A percentile compares a stretch with the other conserved stretches of the same genome.
Evolutionary conservation across 2,888 invertebrate species (phyloP).

Genomic region (Ptychoptera albimana): DNA sequence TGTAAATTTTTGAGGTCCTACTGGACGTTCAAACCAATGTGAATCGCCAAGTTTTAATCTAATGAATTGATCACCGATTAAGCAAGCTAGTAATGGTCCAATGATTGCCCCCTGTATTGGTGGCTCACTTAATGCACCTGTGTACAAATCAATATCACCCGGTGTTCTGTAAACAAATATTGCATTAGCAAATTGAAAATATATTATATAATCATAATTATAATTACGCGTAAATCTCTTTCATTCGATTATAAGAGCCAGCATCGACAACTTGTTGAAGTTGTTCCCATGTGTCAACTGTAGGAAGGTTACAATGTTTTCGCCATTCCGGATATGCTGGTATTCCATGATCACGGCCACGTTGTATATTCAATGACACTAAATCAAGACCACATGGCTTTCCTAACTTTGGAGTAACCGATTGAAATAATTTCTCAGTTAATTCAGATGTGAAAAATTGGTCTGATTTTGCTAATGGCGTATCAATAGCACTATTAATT

Average conservation of each 20-base stretch:
- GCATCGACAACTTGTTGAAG: constrained; percentile 46
- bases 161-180: constrained; percentile 35
- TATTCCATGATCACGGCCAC: constrained; percentile 77
- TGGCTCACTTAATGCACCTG: constrained; percentile 70
- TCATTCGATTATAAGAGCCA: constrained; percentile 43
- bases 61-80: constrained; percentile 72
- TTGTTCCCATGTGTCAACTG: constrained; percentile 45
- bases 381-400: constrained; percentile 62
- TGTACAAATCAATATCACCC: constrained; percentile 77
- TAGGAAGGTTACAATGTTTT: constrained; percentile 51
- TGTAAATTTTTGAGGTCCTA: constrained; percentile 47
- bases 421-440: constrained; percentile 27
- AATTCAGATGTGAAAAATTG: constrained; percentile 27
- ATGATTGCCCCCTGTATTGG: constrained; percentile 54
- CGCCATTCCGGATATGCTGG: constrained; percentile 65
- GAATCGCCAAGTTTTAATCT: constrained; percentile 68
- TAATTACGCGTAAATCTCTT: constrained; percentile 44
- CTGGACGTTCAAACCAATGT: constrained; percentile 72
- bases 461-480: constrained; percentile 36
- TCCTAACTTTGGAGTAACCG: constrained; percentile 16
- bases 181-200: not conserved
- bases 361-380: constrained; percentile 75
- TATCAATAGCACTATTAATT: constrained; percentile 48
- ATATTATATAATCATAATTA: not conserved
- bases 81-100: constrained; percentile 72